Evolutionary conservation across 1,140 invertebrate species (phyloP).

Genomic region (Meloidogyne chitwoodi): DNA sequence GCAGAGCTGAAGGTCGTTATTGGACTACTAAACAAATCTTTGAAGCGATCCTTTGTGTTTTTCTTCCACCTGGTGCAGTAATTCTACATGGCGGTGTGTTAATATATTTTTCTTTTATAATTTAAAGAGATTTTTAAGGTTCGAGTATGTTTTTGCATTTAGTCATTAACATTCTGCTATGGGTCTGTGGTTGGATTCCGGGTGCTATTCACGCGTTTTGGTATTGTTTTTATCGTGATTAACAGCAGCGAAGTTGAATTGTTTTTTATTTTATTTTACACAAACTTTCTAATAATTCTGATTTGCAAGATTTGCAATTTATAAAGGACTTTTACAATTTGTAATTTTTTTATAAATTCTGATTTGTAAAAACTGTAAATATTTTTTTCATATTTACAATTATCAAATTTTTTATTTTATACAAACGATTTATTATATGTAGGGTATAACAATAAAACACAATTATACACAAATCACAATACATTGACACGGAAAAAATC

Average conservation of each 20-base stretch:
- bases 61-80: conserved; percentile 20
- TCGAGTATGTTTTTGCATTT: conserved; percentile 11
- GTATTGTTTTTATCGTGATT: conserved; percentile 23
- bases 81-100: conserved; percentile 9
- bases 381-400: no score
- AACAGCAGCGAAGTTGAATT: not conserved
- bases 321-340: no score
- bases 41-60: conserved; percentile 17
- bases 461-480: no score
- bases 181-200: conserved; percentile 23
- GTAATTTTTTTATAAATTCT: not conserved
- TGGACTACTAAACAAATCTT: conserved; percentile 12
- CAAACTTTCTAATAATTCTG: no score
- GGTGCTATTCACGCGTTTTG: conserved; percentile 23
- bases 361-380: no score
- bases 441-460: no score
- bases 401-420: no score
- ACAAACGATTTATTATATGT: no score
- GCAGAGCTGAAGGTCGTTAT: not conserved
- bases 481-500: no score
- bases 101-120: not conserved
- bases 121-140: not conserved
- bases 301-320: no score
- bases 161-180: conserved; percentile 21
- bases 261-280: not conserved